phyloP scores from a whole-genome alignment of 2,797 vertebrate species.

The Pipistrellus kuhlii region DNA sequence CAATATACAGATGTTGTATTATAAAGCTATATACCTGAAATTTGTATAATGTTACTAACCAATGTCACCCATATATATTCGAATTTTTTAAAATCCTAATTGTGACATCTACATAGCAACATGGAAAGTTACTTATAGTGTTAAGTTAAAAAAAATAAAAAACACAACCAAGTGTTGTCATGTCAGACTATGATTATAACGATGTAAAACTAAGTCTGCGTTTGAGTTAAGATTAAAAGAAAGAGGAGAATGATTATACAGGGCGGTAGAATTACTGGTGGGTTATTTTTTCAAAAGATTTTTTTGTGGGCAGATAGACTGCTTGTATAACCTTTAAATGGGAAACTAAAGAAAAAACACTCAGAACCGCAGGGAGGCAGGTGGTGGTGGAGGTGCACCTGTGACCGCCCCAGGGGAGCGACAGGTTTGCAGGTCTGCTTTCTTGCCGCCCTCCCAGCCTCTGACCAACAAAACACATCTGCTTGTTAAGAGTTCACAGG shows the following conservation, averaged over 20 bases:
- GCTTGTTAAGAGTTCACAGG: neutral
- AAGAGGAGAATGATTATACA: neutral
- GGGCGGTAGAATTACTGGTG: neutral
- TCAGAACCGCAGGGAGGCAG: neutral
- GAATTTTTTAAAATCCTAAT: constrained; percentile 14
- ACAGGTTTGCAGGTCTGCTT: neutral
- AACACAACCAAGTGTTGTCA: constrained; percentile 26
- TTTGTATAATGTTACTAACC: neutral
- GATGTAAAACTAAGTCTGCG: neutral
- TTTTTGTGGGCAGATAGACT: neutral
- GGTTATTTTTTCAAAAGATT: constrained; percentile 12
- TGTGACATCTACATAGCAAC: constrained; percentile 11
- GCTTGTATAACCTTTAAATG: neutral
- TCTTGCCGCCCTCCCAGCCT: neutral
- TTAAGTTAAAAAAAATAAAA: constrained; percentile 48
- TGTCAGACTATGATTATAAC: neutral
- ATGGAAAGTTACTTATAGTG: neutral
- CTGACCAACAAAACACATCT: neutral
- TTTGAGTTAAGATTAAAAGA: constrained; percentile 31
- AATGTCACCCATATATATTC: neutral
- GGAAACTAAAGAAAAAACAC: neutral
- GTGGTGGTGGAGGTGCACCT: neutral
- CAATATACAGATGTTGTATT: neutral
- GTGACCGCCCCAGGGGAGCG: neutral
- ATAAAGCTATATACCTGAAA: neutral